These are phyloP conservation scores for Lipophrys pholis DNA, from an alignment of 2,113 vertebrate species.

Conservation along the genomic window DNA sequence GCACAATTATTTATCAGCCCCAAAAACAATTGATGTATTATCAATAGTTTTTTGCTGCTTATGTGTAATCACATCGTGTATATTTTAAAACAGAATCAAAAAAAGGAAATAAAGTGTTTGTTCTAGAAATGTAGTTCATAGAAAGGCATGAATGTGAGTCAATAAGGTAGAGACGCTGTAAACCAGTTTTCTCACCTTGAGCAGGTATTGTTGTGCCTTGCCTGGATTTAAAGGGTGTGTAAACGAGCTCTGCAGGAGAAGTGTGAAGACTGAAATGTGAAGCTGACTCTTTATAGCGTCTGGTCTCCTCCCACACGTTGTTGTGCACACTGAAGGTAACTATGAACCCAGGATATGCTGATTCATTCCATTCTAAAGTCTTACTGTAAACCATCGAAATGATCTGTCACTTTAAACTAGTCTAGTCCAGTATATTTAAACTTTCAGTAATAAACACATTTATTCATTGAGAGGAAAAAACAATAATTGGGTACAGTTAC, in stretches of 20 bases:
- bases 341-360: not conserved
- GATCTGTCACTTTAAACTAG: too few relatives aligned
- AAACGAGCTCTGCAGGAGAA: not conserved
- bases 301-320: slow-evolving; percentile 42
- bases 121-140: not conserved
- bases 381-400: too few relatives aligned
- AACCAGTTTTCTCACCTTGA: slow-evolving; percentile 44
- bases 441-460: too few relatives aligned
- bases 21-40: too few relatives aligned
- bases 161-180: not conserved
- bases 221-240: not conserved
- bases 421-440: too few relatives aligned
- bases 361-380: too few relatives aligned
- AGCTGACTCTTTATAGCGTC: slow-evolving; percentile 41
- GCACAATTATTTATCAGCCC: not conserved
- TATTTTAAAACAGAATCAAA: too few relatives aligned
- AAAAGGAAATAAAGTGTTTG: too few relatives aligned
- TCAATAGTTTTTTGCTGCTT: not conserved
- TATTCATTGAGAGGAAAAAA: too few relatives aligned
- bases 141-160: not conserved
- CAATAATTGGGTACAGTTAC: too few relatives aligned
- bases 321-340: not conserved
- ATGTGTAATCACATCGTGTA: not conserved
- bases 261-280: not conserved
- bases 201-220: not conserved